Evolutionary conservation across 2,797 vertebrate species (phyloP), one percentile per base, ranked within the genome.

Genomic region (Epinephelus awoara): DNA sequence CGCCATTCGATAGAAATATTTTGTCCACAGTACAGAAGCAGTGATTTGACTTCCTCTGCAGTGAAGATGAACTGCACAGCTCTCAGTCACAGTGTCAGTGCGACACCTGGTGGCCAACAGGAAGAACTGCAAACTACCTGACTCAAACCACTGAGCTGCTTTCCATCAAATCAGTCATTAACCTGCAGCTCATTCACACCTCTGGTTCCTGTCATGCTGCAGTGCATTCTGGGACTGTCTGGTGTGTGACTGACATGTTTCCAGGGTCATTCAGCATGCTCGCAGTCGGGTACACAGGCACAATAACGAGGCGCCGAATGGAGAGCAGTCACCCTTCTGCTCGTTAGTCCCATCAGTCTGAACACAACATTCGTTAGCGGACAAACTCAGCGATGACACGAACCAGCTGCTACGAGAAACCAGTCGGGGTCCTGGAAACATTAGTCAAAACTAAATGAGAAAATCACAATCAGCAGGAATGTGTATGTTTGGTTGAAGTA

Each of bases 21-120:
- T 58, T 6, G 5, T n/a, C 40, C 4, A n/a, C 61, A 38, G 40
- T 38, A 13, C 19, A 34, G 19, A 21, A n/a, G 44, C 17, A 15
- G n/a, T 13, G n/a, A 1, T 21, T 47, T 7, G 14, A 9, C 40
- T 21, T 42, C 72, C 49, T 67, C 50, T 65, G 50, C 55, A 11
- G 57, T 40, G 62, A 46, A 2, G 12, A 40, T 46, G 2, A 66
- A 44, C 44, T 17, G 3, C 13, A 18, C 17, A 29, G 27, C 11
- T 3, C 0, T 8, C 17, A 52, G 54, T 25, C 21, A 27, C 27
- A 56, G 84, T 2, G 62, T 51, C n/a, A 58, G 55, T 27, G n/a
- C 83, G 88, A 40, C 88, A 61, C 64, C 89, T 88, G n/a, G 72
- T 90, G 91, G 86, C 52, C 29, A 50, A 27, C 27, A 19, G 40